Evolutionary conservation across 2,113 vertebrate species (phyloP).

Genomic region (Pangasianodon gigas): DNA sequence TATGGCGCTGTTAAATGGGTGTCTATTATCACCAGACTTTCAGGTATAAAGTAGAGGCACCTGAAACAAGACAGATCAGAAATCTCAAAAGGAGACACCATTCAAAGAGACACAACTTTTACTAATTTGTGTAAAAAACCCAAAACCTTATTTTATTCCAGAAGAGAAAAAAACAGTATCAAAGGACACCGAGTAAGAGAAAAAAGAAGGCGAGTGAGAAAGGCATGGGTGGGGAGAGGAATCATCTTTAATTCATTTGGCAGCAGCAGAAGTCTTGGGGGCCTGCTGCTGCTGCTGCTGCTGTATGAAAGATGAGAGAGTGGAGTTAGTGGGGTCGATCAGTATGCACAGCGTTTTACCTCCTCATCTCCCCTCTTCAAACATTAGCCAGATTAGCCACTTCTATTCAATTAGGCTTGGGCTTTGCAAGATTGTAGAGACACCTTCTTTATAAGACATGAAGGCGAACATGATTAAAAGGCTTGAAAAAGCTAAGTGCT

Average conservation of each 20-base stretch:
- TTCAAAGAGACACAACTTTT: constrained; percentile 8
- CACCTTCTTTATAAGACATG: constrained; percentile 39
- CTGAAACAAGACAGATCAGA: background rate
- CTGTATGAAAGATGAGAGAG: constrained; percentile 57
- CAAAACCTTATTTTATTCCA: constrained; percentile 51
- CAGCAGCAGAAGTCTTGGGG: constrained; percentile 58
- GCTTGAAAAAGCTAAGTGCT: background rate
- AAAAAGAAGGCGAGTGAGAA: constrained; percentile 25
- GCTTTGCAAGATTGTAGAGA: constrained; percentile 5
- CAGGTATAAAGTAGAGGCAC: background rate
- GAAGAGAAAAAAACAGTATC: constrained; percentile 36
- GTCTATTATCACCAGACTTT: constrained; percentile 12
- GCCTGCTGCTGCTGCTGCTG: constrained; percentile 36
- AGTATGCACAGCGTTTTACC: constrained; percentile 59
- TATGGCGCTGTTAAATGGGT: background rate
- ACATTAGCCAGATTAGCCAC: constrained; percentile 52
- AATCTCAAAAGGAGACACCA: background rate
- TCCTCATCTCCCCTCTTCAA: constrained; percentile 59
- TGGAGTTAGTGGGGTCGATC: constrained; percentile 50
- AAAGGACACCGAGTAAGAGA: constrained; percentile 32
- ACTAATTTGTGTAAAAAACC: constrained; percentile 42
- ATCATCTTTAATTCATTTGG: constrained; percentile 65
- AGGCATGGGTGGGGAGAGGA: constrained; percentile 11
- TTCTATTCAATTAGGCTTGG: constrained; percentile 54
- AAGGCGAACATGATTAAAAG: constrained; percentile 28